Conservation (phyloP, 2,888 invertebrate species). For the Diadegma fenestrale region DNA sequence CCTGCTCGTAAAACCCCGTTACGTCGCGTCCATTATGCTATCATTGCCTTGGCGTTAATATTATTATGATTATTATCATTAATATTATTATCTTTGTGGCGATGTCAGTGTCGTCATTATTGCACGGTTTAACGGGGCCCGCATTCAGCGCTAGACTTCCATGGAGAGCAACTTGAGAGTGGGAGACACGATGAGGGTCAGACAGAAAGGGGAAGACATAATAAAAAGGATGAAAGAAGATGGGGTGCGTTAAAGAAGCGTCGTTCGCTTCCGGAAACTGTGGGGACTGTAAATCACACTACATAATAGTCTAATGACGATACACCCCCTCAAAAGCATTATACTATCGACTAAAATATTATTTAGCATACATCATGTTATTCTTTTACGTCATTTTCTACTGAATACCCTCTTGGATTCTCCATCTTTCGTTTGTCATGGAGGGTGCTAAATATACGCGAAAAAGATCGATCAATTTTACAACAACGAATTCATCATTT, state of each 20-base stretch:
- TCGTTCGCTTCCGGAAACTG: constrained; percentile 62
- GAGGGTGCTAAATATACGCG: not conserved
- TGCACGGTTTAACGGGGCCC: constrained; percentile 60
- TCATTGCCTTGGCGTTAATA: constrained; percentile 70
- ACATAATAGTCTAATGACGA: constrained; percentile 54
- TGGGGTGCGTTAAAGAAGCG: constrained; percentile 57
- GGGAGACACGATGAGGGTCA: not conserved
- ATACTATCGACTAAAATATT: constrained; percentile 39
- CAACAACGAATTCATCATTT: not conserved
- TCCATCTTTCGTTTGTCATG: constrained; percentile 7
- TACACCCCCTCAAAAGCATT: constrained; percentile 45
- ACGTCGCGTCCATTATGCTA: constrained; percentile 72
- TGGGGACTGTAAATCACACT: constrained; percentile 52
- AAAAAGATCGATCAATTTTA: not conserved
- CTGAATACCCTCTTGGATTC: constrained; percentile 53
- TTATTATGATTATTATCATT: constrained; percentile 71
- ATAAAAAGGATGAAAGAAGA: constrained; percentile 59
- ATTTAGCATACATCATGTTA: constrained; percentile 43
- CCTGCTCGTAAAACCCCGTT: constrained; percentile 69
- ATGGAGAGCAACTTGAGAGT: constrained; percentile 7
- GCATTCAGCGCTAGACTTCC: constrained; percentile 16
- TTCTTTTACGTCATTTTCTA: constrained; percentile 35
- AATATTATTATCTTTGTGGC: constrained; percentile 65
- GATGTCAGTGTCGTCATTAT: constrained; percentile 71
- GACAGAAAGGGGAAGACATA: constrained; percentile 44